phyloP scores from a whole-genome alignment of 2,113 vertebrate genomes.

The Oncorhynchus kisutch region DNA sequence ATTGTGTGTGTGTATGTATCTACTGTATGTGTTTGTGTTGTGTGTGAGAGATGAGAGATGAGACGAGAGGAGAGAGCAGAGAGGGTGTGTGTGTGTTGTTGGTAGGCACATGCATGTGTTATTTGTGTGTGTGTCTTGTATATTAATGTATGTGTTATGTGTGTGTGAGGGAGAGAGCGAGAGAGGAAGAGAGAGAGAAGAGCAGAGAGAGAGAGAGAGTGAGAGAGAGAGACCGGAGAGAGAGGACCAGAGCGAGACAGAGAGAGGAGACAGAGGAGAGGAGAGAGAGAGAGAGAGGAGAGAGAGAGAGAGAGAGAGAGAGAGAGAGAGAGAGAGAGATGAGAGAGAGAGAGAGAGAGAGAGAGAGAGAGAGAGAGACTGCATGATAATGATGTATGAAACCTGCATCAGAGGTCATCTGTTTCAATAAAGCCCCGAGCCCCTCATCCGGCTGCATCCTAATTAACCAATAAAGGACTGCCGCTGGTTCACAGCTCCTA shows the following conservation, averaged over 20 bases:
- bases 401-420: constrained; percentile 62
- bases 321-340: background rate
- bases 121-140: too few species aligned
- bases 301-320: too few species aligned
- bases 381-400: constrained; percentile 63
- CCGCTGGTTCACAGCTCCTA: constrained; percentile 41
- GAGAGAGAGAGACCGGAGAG: too few species aligned
- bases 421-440: constrained; percentile 57
- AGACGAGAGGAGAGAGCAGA: too few species aligned
- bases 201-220: constrained; percentile 21
- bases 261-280: background rate
- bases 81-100: too few species aligned
- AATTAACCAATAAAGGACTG: constrained; percentile 52
- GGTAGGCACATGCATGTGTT: too few species aligned
- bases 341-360: background rate
- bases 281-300: background rate
- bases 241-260: background rate
- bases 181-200: constrained; percentile 23
- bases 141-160: too few species aligned
- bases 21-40: too few species aligned
- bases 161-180: constrained; percentile 1
- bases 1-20: too few species aligned
- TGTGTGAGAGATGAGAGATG: too few species aligned
- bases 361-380: constrained; percentile 25
- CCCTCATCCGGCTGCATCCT: constrained; percentile 44